Conservation (phyloP, 2,888 invertebrate genomes). For the Microctonus hyperodae region DNA sequence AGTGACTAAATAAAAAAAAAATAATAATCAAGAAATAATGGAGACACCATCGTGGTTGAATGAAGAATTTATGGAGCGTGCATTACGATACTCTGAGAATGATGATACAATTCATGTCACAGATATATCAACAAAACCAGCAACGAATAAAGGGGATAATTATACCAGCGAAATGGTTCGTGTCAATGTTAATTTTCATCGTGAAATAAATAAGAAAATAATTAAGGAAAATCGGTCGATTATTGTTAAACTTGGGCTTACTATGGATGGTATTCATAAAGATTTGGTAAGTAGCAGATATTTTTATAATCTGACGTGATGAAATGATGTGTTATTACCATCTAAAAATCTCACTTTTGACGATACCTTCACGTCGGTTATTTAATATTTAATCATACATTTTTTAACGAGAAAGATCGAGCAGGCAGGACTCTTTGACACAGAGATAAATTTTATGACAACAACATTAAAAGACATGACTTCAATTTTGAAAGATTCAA, state of each 20-base stretch:
- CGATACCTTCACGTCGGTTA: background rate
- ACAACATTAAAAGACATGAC: conserved; percentile 54
- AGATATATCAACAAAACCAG: conserved; percentile 48
- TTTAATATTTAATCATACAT: background rate
- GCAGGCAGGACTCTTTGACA: conserved; percentile 45
- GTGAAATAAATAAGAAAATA: conserved; percentile 33
- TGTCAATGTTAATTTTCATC: conserved; percentile 43
- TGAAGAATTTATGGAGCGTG: conserved; percentile 47
- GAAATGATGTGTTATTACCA: background rate
- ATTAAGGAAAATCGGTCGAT: conserved; percentile 47
- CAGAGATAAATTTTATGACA: conserved; percentile 56
- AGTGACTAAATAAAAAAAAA: too few species aligned
- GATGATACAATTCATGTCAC: conserved; percentile 50
- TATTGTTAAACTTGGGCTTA: conserved; percentile 60
- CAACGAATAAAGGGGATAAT: conserved; percentile 58
- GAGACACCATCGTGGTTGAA: conserved; percentile 51
- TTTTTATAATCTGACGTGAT: background rate
- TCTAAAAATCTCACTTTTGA: background rate
- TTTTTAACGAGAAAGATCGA: conserved; percentile 43
- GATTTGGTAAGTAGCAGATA: conserved; percentile 44
- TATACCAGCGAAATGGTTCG: conserved; percentile 60
- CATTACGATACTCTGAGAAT: conserved; percentile 47
- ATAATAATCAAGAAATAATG: background rate
- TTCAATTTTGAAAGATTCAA: conserved; percentile 39
- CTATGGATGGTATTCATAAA: conserved; percentile 60